A percentile compares a stretch with the other conserved stretches of the same genome.
These are phyloP conservation scores for Arrhopalites spinosus DNA, from an alignment of 2,888 invertebrate species.

Conservation along the genomic window DNA sequence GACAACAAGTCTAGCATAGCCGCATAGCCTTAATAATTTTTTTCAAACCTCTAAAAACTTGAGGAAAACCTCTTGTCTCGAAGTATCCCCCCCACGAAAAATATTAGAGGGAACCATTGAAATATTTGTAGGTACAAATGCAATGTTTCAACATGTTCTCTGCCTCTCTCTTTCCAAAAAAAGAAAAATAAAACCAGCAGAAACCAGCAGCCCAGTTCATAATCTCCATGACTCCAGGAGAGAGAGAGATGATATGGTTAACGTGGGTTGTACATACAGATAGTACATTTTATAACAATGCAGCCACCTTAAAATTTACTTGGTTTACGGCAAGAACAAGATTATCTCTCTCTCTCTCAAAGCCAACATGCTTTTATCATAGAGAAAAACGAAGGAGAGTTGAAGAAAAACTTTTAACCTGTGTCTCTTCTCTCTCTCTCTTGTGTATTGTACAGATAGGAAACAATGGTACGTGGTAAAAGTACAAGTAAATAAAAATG, in stretches of 20 bases:
- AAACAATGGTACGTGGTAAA: background rate
- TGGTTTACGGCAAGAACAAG: background rate
- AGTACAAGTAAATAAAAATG: constrained; percentile 14
- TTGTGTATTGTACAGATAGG: background rate
- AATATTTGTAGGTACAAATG: no score
- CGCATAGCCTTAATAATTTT: background rate
- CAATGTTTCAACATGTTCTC: no score
- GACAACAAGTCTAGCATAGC: background rate
- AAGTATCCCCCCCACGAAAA: background rate
- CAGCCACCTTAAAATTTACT: no score
- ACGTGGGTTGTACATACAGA: background rate
- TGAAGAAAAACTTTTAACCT: background rate
- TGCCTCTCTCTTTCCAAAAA: no score
- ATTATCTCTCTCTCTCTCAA: constrained; percentile 8
- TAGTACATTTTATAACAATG: no score
- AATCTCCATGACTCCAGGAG: background rate
- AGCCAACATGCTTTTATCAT: no score
- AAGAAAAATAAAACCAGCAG: no score
- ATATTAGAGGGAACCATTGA: no score
- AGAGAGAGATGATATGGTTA: background rate
- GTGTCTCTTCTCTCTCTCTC: background rate
- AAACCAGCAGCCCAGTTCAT: no score
- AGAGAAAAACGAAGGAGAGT: no score
- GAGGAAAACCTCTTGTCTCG: background rate
- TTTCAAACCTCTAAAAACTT: background rate